Evolutionary conservation across 1,140 invertebrate genomes (phyloP), one percentile per base, ranked within the genome.

Genomic region (Probaryconus sp.): DNA sequence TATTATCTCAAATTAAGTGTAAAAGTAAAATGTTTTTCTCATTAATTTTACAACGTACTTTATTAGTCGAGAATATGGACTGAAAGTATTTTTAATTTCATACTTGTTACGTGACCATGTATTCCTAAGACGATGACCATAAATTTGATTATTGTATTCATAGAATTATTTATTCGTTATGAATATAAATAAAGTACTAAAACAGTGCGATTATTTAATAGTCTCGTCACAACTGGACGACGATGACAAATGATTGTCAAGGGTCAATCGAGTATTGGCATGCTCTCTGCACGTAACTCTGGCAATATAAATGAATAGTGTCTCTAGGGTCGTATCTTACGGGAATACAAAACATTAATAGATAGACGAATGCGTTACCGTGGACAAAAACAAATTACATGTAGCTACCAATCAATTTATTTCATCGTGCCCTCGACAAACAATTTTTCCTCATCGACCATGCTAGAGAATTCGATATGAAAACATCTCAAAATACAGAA

Each of bases 271-370:
- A 78, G 73, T 85, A 86, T 87, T 83, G 84, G 83, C 79, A 84
- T 82, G 79, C 71, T 64, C 45, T 64, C 65, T 77, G 67, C 72
- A 77, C 72, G 67, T 33, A 40, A 78, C 63, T 38, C 16, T 70
- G 60, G 61, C 77, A 67, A 80, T 85, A 87, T 85, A 85, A 85
- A 87, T 86, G 84, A 85, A 86, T 84, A 79, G 80, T 50, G 79
- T 84, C 82, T 79, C 83, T 69, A 42, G 78, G 78, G 78, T 64
- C 71, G 76, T 83, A 83, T 85, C 79, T 81, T 83, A 78, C 68
- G 74, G 74, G 82, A 81, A 84, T 82, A 83, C 77, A 80, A 84
- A 85, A 83, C 79, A 84, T 86, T 86, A 85, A 85, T 85, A 81
- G 81, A 85, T 76, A 80, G 79, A 85, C 83, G 76, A 71, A 68